phyloP scores from a whole-genome alignment of 2,797 vertebrate species.

The Tenualosa ilisha region DNA sequence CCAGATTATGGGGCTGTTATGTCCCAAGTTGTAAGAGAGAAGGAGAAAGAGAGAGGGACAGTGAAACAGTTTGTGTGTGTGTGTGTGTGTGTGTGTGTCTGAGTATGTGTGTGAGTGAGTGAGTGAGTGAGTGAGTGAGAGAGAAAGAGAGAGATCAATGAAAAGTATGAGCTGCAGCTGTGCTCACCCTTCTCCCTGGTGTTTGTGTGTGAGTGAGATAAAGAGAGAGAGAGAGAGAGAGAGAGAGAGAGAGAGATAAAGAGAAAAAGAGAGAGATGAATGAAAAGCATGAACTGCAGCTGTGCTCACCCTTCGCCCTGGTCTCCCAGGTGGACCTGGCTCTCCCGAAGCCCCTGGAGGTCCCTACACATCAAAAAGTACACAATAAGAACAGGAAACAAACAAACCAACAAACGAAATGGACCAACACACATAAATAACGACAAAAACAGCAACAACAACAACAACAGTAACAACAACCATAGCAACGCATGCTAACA shows the following conservation, averaged over 20 bases:
- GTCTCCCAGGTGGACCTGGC: conserved; percentile 80
- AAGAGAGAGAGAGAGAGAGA: neutral
- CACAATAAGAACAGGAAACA: conserved; percentile 17
- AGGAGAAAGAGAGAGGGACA: too few relatives aligned
- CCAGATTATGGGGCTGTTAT: too few relatives aligned
- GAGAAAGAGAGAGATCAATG: neutral
- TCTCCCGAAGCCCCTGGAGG: conserved; percentile 83
- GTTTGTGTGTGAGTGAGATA: neutral
- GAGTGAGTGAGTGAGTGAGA: too few relatives aligned
- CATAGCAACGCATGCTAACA: neutral
- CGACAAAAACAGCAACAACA: neutral
- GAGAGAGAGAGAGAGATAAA: neutral
- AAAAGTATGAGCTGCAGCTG: too few relatives aligned
- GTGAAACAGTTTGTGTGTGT: too few relatives aligned
- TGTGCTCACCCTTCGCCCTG: conserved; percentile 83
- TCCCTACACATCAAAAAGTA: conserved; percentile 66
- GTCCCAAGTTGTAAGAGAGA: too few relatives aligned
- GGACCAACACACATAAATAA: neutral
- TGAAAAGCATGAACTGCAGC: neutral
- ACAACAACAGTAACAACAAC: too few relatives aligned
- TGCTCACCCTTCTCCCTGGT: too few relatives aligned
- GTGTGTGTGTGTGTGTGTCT: too few relatives aligned
- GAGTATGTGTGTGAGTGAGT: too few relatives aligned
- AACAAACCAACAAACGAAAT: neutral
- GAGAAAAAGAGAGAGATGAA: neutral